Percentiles rank a stretch among this genome's conserved stretches.
phyloP scores from a whole-genome alignment of 1,140 invertebrate genomes.

The Nasonia giraulti region DNA sequence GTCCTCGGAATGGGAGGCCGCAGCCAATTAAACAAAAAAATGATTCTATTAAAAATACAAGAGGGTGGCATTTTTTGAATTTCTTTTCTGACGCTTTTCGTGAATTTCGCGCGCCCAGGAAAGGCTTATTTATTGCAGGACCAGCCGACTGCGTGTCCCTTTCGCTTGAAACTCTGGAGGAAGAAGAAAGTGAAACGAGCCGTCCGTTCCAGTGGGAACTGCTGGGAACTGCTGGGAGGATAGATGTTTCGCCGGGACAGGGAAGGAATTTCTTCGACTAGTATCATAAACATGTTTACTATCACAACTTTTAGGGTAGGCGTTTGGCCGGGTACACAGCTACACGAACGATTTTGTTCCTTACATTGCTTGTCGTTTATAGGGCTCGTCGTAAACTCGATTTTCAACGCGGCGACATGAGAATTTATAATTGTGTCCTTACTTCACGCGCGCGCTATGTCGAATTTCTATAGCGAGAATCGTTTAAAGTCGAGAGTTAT shows the following conservation, averaged over 20 bases:
- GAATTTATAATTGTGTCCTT: neutral
- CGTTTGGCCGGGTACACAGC: no score
- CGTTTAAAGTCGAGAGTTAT: neutral
- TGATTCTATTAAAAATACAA: slow-evolving; percentile 38
- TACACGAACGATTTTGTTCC: neutral
- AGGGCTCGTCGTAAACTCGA: neutral
- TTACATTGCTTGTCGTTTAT: neutral
- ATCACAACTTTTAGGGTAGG: neutral
- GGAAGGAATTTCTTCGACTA: neutral
- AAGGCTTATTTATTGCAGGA: slow-evolving; percentile 9
- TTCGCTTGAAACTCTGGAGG: neutral
- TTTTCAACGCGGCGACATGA: neutral
- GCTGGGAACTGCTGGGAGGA: no score
- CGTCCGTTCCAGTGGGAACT: neutral
- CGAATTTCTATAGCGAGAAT: neutral
- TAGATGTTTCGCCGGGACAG: neutral
- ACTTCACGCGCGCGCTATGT: no score
- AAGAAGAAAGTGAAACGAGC: neutral
- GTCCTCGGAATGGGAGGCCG: neutral
- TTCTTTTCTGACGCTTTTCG: neutral
- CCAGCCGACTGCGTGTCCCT: neutral
- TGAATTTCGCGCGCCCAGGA: neutral
- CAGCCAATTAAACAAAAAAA: slow-evolving; percentile 41
- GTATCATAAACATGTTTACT: slow-evolving; percentile 4
- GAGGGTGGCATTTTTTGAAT: slow-evolving; percentile 7